Evolutionary conservation across 1,140 invertebrate genomes (phyloP), one percentile per base, ranked within the genome.

Genomic region (Mizuhopecten yessoensis): DNA sequence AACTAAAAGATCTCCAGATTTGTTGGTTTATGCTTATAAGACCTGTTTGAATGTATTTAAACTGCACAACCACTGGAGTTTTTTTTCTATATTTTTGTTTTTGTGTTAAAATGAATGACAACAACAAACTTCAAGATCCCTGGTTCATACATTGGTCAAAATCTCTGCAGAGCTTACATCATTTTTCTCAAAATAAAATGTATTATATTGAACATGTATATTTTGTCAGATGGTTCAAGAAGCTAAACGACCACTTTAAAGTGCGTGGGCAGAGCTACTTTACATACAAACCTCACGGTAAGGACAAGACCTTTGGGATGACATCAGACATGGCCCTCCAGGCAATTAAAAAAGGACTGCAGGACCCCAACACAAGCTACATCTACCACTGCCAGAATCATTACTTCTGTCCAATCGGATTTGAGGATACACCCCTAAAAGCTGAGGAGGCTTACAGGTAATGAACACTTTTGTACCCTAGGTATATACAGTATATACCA

Each of bases 301-400:
- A 93, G 87, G 95, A 96, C 91, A 93, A 92, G 86, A 96, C 95
- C 13, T 88, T 89, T 33, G 94, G 93, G 0, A 75, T 95, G 10
- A 96, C 94, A 33, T 90, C 93, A 33, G 94, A 94, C 15, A 92
- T 94, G 75, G 96, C 96, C n/a, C 91, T 95, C 33, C 87, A 42
- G 5, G 88, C 89, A 9, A 89, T 96, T 57, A 95, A 95, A 90
- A 93, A 93, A 36, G 95, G 95, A 0, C 92, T 96, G 3, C 90
- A 93, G 87, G 95, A 95, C 86, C 91, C 92, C 2, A 93, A 94
- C n/a, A 94, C 91, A 1, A 88, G 94, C 23, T 96, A 93, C 86
- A 95, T 96, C 34, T 96, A 96, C 92, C 96, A 96, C 92, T 96
- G 96, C 91, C 94, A 95, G 34, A 96, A 96, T 87, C 96, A 96